Evolutionary conservation across 2,113 vertebrate genomes (phyloP), one percentile per base, ranked within the genome.

Genomic region (Syngnathus floridae): DNA sequence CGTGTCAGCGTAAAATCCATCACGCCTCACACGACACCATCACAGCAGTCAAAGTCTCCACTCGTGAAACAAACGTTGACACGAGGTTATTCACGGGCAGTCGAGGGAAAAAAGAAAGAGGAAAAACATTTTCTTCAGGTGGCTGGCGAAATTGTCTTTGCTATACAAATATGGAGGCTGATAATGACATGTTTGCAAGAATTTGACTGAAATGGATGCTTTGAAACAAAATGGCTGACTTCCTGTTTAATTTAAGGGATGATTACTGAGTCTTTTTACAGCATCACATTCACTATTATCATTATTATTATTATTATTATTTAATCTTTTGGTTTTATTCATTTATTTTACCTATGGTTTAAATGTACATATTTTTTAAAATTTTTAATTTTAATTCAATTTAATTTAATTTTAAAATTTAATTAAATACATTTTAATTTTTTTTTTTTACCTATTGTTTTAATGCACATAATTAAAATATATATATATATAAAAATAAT

Each of bases 21-120:
- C 58, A 45, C 38, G 64, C 65, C 49, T 54, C 68, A 67, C 76
- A 65, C 71, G 72, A 64, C 63, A 75, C 22, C 54, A 62, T 71
- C 56, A 43, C n/a, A 68, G 71, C 71, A 71, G 57, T 19, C 76
- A 66, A 71, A 68, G 35, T 51, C 78, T 76, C 73, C 74, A 45
- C 69, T 75, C 64, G 49, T 77, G 76, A 82, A 84, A 71, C 54
- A 71, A 68, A 70, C 1, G 12, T 46, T 66, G 72, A 80, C 66
- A 78, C 13, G 52, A 81, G 75, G 73, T 85, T 64, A 70, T 77
- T 75, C 73, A 54, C 65, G 75, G 72, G 36, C n/a, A 8, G 63
- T 71, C 48, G 59, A 76, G 46, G 65, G 48, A 54, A 54, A 74
- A 58, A 52, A 71, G 19, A 51, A 51, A 51, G 7, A 51, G 9